Percentiles rank a stretch among this genome's conserved stretches.
These are phyloP conservation scores for Periphyllus acericola DNA, from an alignment of 2,888 invertebrate genomes.

Conservation along the genomic window DNA sequence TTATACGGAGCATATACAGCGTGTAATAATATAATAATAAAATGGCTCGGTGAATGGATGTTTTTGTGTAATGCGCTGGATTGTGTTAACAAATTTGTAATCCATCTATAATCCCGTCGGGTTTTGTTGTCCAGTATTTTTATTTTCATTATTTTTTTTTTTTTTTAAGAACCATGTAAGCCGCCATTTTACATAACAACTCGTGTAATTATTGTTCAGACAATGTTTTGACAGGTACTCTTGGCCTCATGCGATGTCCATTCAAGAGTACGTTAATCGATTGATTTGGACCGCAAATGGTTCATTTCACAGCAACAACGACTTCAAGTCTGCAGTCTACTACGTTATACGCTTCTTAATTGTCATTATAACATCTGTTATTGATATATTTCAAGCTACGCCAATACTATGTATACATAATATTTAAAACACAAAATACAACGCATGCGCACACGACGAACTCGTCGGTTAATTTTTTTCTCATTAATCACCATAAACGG, in stretches of 20 bases:
- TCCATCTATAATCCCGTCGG: constrained; percentile 54
- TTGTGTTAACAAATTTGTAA: constrained; percentile 62
- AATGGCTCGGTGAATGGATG: constrained; percentile 53
- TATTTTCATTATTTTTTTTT: neutral
- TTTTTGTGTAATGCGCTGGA: constrained; percentile 55
- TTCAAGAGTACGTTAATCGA: constrained; percentile 46
- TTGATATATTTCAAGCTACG: neutral
- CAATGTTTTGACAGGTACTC: constrained; percentile 57
- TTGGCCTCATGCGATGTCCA: constrained; percentile 20
- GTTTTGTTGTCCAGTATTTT: constrained; percentile 53
- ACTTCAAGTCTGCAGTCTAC: neutral
- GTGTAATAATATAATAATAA: constrained; percentile 60
- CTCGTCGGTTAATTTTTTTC: too few species aligned
- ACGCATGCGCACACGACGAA: too few species aligned
- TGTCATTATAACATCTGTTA: neutral
- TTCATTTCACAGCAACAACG: constrained; percentile 10
- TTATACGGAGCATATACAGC: constrained; percentile 36
- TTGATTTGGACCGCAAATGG: constrained; percentile 48
- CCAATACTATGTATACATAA: neutral
- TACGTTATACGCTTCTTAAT: constrained; percentile 2
- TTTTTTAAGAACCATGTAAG: constrained; percentile 49
- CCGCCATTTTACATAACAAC: constrained; percentile 60
- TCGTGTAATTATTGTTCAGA: constrained; percentile 57
- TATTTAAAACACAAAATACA: too few species aligned
- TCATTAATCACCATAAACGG: too few species aligned